A percentile compares a stretch with the other conserved stretches of the same genome.
These are phyloP conservation scores for Itoplectis maculator DNA, from an alignment of 2,888 invertebrate species.

Conservation along the genomic window DNA sequence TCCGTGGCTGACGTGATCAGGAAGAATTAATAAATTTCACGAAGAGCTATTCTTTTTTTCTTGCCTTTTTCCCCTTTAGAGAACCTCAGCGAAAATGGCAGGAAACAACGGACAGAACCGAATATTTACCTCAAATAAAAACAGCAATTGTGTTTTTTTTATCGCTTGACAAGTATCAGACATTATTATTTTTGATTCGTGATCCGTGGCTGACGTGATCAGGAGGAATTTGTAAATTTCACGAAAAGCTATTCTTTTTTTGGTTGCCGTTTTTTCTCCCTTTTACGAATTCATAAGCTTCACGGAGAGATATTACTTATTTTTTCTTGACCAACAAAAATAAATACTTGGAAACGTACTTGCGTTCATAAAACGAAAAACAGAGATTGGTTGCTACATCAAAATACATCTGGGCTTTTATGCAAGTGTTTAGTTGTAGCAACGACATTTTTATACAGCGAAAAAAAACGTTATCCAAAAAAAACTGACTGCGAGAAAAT, in stretches of 20 bases:
- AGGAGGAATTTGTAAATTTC: neutral
- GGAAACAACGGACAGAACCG: constrained; percentile 26
- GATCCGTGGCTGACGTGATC: constrained; percentile 76
- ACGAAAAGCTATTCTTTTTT: too few relatives aligned
- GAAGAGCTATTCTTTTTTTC: too few relatives aligned
- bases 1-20: constrained; percentile 76
- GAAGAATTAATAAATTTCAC: neutral
- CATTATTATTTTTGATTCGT: constrained; percentile 89
- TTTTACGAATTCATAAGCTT: too few relatives aligned
- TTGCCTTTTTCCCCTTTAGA: too few relatives aligned
- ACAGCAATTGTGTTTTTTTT: constrained; percentile 82
- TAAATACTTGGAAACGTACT: too few relatives aligned
- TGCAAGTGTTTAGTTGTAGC: too few relatives aligned
- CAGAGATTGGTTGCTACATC: too few relatives aligned
- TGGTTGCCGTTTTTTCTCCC: too few relatives aligned
- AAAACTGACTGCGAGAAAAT: constrained; percentile 50
- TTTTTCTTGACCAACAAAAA: too few relatives aligned
- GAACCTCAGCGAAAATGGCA: constrained; percentile 36
- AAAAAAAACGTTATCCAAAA: constrained; percentile 17
- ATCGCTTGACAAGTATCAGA: constrained; percentile 88
- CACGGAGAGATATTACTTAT: too few relatives aligned
- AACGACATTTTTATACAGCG: neutral
- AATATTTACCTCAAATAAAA: neutral
- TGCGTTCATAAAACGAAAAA: too few relatives aligned
- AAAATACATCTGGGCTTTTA: neutral